These are phyloP conservation scores for Latrodectus hesperus DNA, from an alignment of 2,888 invertebrate species.

Conservation along the genomic window DNA sequence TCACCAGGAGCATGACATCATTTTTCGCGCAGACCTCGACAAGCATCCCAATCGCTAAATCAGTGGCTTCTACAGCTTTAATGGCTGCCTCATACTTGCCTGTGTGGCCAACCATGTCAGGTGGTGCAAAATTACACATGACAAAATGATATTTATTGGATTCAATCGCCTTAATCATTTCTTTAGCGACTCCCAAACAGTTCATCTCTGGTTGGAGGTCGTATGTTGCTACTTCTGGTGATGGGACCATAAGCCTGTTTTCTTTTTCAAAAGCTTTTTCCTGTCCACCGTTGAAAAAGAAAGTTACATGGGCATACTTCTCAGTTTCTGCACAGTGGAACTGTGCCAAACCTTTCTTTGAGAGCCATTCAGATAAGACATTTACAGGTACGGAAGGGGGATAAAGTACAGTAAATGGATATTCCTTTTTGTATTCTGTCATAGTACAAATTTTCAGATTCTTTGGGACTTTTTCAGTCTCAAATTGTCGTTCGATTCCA, in stretches of 20 bases:
- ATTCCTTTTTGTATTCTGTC: conserved; percentile 77
- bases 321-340: conserved; percentile 77
- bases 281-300: conserved; percentile 77
- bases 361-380: conserved; percentile 76
- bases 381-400: conserved; percentile 75
- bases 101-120: conserved; percentile 77
- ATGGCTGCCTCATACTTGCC: conserved; percentile 75
- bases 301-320: conserved; percentile 77
- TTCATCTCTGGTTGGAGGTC: conserved; percentile 76
- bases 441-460: conserved; percentile 73
- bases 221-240: conserved; percentile 76
- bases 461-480: conserved; percentile 72
- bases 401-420: conserved; percentile 75
- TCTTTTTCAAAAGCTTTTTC: conserved; percentile 75
- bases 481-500: conserved; percentile 73
- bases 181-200: conserved; percentile 75
- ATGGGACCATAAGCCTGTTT: conserved; percentile 76
- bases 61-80: conserved; percentile 73
- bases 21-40: conserved; percentile 74
- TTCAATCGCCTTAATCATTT: conserved; percentile 74
- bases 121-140: conserved; percentile 77
- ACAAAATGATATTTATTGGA: conserved; percentile 75
- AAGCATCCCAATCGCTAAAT: conserved; percentile 75
- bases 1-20: conserved; percentile 72
- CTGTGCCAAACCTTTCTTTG: conserved; percentile 74